These are phyloP conservation scores for Hydrocynus forskahlii DNA, from an alignment of 2,797 vertebrate genomes.

Conservation along the genomic window DNA sequence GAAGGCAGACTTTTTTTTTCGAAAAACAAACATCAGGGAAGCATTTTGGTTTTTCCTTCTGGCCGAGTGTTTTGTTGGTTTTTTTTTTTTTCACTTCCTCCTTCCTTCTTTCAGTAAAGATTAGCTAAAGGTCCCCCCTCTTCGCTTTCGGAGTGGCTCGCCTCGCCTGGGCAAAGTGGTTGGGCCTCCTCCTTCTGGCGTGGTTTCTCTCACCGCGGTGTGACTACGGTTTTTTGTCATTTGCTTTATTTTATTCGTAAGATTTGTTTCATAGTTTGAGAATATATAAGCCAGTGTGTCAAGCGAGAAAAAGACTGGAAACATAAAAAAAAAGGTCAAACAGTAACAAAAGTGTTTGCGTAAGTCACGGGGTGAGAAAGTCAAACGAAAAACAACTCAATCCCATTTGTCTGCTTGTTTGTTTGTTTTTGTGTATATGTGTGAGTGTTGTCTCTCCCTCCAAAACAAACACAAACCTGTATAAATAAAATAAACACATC, in stretches of 20 bases:
- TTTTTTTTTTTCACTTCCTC: conserved; percentile 59
- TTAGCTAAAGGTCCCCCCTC: conserved; percentile 54
- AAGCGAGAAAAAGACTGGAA: conserved; percentile 63
- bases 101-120: conserved; percentile 51
- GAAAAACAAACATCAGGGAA: conserved; percentile 65
- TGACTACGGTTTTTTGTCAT: conserved; percentile 63
- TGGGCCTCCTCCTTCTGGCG: conserved; percentile 55
- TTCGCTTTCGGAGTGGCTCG: conserved; percentile 52
- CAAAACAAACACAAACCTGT: conserved; percentile 49
- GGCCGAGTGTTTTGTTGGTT: conserved; percentile 64
- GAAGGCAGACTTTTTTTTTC: conserved; percentile 60
- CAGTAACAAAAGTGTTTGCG: conserved; percentile 55
- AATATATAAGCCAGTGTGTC: conserved; percentile 68
- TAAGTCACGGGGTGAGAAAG: conserved; percentile 41
- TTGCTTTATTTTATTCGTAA: conserved; percentile 62
- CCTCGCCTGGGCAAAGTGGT: conserved; percentile 27
- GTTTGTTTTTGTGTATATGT: conserved; percentile 50
- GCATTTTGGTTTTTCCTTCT: conserved; percentile 69
- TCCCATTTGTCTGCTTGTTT: conserved; percentile 49
- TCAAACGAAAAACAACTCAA: conserved; percentile 42
- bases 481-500: conserved; percentile 57
- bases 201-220: conserved; percentile 55
- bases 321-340: conserved; percentile 51
- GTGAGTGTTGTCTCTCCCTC: conserved; percentile 49
- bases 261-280: conserved; percentile 64